A percentile compares a stretch with the other conserved stretches of the same genome.
Conservation (phyloP, 2,888 invertebrate species). For the Pediacus dermestoides region DNA sequence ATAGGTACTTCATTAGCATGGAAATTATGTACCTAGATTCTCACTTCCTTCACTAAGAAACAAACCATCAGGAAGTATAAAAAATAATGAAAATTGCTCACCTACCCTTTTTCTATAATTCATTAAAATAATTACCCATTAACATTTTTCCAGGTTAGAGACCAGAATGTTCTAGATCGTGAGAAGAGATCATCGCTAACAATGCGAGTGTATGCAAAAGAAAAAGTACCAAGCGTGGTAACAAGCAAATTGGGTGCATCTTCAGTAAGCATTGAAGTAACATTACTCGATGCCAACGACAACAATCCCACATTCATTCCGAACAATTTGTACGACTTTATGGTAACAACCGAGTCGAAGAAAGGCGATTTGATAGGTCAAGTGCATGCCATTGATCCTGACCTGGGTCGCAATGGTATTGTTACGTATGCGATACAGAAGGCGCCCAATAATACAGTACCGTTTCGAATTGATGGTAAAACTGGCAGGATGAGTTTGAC, state of each 20-base stretch:
- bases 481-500: conserved; percentile 67
- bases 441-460: conserved; percentile 51
- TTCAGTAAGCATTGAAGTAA: conserved; percentile 74
- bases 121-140: neutral
- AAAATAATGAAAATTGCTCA: too few relatives aligned
- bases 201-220: conserved; percentile 76
- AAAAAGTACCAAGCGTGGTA: conserved; percentile 68
- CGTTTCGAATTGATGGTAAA: conserved; percentile 69
- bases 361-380: conserved; percentile 68
- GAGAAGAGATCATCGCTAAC: conserved; percentile 70
- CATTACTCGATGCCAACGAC: conserved; percentile 84
- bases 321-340: conserved; percentile 78
- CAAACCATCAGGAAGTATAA: too few relatives aligned
- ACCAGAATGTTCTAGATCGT: conserved; percentile 72
- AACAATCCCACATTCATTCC: conserved; percentile 85
- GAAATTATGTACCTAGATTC: too few relatives aligned
- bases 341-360: conserved; percentile 62
- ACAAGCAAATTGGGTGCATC: conserved; percentile 52
- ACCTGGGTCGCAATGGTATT: conserved; percentile 72
- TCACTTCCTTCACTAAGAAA: too few relatives aligned
- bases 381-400: conserved; percentile 79
- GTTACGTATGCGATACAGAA: conserved; percentile 53
- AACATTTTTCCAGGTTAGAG: conserved; percentile 41
- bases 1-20: too few relatives aligned
- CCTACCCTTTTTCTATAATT: too few relatives aligned